phyloP scores from a whole-genome alignment of 1,140 invertebrate genomes.

The Dendroctonus valens region DNA sequence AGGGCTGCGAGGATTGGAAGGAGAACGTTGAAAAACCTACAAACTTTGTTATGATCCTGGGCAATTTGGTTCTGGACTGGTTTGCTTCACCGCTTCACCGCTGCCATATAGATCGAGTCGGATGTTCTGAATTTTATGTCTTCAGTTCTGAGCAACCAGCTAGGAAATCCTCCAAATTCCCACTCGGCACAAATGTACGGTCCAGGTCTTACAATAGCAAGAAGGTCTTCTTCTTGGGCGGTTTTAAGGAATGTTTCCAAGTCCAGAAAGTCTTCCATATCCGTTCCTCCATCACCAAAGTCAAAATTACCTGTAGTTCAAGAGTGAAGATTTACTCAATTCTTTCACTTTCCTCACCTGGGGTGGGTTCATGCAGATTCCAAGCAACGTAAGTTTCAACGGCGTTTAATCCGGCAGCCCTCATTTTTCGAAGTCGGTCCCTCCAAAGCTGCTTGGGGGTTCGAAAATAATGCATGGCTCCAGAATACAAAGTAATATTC shows the following conservation, averaged over 20 bases:
- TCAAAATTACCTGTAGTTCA: conserved; percentile 57
- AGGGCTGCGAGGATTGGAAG: conserved; percentile 53
- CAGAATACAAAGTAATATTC: conserved; percentile 52
- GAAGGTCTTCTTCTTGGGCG: conserved; percentile 76
- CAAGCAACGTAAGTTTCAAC: conserved; percentile 94
- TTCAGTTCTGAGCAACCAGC: conserved; percentile 35
- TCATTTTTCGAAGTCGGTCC: conserved; percentile 31
- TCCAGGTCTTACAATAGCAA: conserved; percentile 83
- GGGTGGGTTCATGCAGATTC: conserved; percentile 78
- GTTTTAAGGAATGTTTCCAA: conserved; percentile 68
- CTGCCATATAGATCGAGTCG: conserved; percentile 46
- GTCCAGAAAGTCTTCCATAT: conserved; percentile 62
- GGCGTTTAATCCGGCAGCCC: conserved; percentile 76
- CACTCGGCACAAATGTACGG: conserved; percentile 92
- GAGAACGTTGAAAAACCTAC: conserved; percentile 53
- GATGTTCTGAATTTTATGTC: conserved; percentile 54
- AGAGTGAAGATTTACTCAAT: background rate
- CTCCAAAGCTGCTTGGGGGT: conserved; percentile 60
- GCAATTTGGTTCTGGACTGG: too few species aligned
- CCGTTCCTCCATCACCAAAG: conserved; percentile 66
- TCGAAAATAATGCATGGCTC: conserved; percentile 91
- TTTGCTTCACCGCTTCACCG: conserved; percentile 48
- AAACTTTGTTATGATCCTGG: conserved; percentile 3
- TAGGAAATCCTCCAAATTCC: conserved; percentile 54
- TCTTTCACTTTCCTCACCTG: conserved; percentile 41